phyloP scores from a whole-genome alignment of 2,797 vertebrate genomes.

The Rhinichthys osculus region DNA sequence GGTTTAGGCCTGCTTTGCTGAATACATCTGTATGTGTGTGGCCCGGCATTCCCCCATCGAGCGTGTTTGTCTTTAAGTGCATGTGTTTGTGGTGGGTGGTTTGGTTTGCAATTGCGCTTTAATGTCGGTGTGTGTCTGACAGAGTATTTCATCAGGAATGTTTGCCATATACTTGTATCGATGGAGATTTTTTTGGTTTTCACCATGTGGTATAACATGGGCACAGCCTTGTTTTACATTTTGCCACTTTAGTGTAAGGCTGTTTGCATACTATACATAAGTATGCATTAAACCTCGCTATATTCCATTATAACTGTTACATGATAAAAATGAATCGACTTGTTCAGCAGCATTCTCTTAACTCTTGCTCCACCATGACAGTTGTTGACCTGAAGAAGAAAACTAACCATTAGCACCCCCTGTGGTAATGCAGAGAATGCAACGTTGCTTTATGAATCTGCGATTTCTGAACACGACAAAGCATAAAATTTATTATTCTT shows the following conservation, averaged over 20 bases:
- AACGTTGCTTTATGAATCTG: background rate
- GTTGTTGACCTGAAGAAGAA: background rate
- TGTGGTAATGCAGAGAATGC: background rate
- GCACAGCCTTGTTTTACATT: background rate
- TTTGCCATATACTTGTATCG: background rate
- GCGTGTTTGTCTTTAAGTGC: conserved; percentile 40
- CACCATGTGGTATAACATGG: conserved; percentile 7
- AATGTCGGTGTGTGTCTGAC: conserved; percentile 33
- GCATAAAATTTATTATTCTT: background rate
- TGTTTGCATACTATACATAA: background rate
- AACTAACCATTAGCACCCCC: background rate
- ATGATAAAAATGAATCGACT: background rate
- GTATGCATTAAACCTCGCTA: background rate
- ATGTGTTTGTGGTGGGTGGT: conserved; percentile 48
- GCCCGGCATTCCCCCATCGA: conserved; percentile 51
- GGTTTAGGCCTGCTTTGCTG: conserved; percentile 50
- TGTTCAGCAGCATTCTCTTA: background rate
- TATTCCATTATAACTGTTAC: no score
- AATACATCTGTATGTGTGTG: conserved; percentile 51
- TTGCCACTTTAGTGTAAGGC: background rate
- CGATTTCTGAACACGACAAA: background rate
- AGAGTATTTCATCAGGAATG: conserved; percentile 4
- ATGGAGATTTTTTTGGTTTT: background rate
- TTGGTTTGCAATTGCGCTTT: conserved; percentile 50
- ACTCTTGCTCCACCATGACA: background rate